A percentile compares a stretch with the other conserved stretches of the same genome.
Evolutionary conservation across 2,888 invertebrate genomes (phyloP).

Genomic region (Drosophila testacea): DNA sequence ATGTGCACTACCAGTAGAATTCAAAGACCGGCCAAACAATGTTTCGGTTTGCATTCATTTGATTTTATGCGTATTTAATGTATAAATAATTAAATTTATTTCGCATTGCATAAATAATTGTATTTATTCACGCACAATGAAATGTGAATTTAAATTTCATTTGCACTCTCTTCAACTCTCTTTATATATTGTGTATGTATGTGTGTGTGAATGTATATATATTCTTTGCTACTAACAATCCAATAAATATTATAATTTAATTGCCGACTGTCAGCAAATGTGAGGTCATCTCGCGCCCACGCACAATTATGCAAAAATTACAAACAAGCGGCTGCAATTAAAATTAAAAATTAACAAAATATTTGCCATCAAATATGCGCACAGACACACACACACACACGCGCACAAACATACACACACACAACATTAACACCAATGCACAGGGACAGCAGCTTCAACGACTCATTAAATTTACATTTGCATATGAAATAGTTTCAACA

Average conservation of each 20-base stretch:
- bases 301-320: conserved; percentile 71
- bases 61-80: conserved; percentile 51
- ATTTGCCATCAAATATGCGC: conserved; percentile 51
- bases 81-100: conserved; percentile 58
- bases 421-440: conserved; percentile 37
- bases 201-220: background rate
- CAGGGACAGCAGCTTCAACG: conserved; percentile 56
- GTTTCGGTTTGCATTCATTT: conserved; percentile 35
- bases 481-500: conserved; percentile 76
- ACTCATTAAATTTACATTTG: conserved; percentile 79
- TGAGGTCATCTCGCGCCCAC: conserved; percentile 13
- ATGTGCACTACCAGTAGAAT: conserved; percentile 8
- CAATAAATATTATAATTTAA: conserved; percentile 65
- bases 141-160: conserved; percentile 27
- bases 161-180: background rate
- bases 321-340: conserved; percentile 74
- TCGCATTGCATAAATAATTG: conserved; percentile 21
- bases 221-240: conserved; percentile 8
- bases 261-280: conserved; percentile 48
- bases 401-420: conserved; percentile 11
- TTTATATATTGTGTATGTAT: background rate
- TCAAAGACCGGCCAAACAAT: conserved; percentile 13
- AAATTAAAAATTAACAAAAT: conserved; percentile 79
- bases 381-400: conserved; percentile 13
- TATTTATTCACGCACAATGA: conserved; percentile 35